These are phyloP conservation scores for Xestoiulus laeticollis DNA, from an alignment of 2,888 invertebrate genomes.

Conservation along the genomic window DNA sequence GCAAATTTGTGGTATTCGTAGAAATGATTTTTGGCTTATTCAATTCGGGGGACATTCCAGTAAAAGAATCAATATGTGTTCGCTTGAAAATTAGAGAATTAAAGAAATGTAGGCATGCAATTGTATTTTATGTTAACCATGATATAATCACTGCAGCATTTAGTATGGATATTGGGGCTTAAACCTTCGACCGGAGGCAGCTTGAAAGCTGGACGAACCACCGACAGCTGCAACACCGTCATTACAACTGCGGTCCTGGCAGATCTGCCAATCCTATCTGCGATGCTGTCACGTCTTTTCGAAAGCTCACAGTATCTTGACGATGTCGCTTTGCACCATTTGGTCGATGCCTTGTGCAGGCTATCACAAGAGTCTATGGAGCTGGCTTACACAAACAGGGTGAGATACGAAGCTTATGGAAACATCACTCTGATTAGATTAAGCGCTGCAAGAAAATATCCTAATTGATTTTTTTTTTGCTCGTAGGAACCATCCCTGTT, in stretches of 20 bases:
- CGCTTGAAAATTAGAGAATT: too few relatives aligned
- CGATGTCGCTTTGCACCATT: constrained; percentile 92
- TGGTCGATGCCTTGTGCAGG: constrained; percentile 96
- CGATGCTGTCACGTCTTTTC: constrained; percentile 90
- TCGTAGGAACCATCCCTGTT: constrained; percentile 91
- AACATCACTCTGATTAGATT: too few relatives aligned
- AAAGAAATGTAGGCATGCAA: not conserved
- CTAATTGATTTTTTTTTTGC: too few relatives aligned
- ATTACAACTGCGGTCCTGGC: constrained; percentile 97
- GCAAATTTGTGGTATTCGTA: too few relatives aligned
- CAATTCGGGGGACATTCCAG: too few relatives aligned
- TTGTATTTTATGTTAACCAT: not conserved
- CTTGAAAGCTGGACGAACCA: constrained; percentile 82
- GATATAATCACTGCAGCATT: constrained; percentile 64
- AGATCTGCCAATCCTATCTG: constrained; percentile 87
- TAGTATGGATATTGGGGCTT: constrained; percentile 93
- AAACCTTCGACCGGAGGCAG: constrained; percentile 95
- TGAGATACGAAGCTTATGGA: constrained; percentile 63
- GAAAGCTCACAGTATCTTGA: constrained; percentile 94
- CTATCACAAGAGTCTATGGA: constrained; percentile 97
- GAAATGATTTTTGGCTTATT: too few relatives aligned
- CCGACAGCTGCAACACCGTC: constrained; percentile 82
- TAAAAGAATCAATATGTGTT: too few relatives aligned
- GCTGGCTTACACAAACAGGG: constrained; percentile 90
- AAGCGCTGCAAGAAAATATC: too few relatives aligned